These are phyloP conservation scores for Morone chrysops DNA, from an alignment of 2,113 vertebrate genomes.

Conservation along the genomic window DNA sequence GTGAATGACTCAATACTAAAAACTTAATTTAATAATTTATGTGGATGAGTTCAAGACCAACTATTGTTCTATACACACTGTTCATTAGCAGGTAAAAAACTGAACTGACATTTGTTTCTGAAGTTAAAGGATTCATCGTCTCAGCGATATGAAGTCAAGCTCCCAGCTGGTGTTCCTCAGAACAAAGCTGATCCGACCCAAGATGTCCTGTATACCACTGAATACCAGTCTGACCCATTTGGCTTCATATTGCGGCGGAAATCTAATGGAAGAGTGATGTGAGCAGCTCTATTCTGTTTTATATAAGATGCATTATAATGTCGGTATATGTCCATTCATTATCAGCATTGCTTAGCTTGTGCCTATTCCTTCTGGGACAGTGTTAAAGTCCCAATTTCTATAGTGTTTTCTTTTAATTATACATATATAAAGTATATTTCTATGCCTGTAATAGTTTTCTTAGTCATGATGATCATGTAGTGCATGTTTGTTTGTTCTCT, in stretches of 20 bases:
- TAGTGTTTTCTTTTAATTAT: background rate
- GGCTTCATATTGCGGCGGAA: slow-evolving; percentile 88
- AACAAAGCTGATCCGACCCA: slow-evolving; percentile 4
- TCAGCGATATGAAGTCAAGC: slow-evolving; percentile 90
- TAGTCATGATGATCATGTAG: background rate
- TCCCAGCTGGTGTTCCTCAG: slow-evolving; percentile 70
- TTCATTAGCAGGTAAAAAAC: background rate
- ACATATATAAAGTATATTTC: background rate
- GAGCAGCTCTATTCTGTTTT: slow-evolving; percentile 69
- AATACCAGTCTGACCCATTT: slow-evolving; percentile 87
- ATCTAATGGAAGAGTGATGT: slow-evolving; percentile 87
- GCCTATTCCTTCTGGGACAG: background rate
- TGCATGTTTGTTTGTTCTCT: background rate
- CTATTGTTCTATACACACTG: background rate
- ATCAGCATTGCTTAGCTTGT: background rate
- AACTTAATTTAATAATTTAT: background rate
- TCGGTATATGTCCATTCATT: background rate
- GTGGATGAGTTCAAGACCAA: background rate
- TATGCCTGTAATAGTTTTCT: background rate
- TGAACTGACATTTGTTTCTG: background rate
- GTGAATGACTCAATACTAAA: background rate
- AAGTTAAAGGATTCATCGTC: slow-evolving; percentile 89
- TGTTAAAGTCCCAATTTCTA: background rate
- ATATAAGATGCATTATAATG: background rate
- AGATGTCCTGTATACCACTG: slow-evolving; percentile 81